Percentiles rank a stretch among this genome's conserved stretches.
Evolutionary conservation across 2,797 vertebrate species (phyloP).

Genomic region (Hypotaenidia okinawae): DNA sequence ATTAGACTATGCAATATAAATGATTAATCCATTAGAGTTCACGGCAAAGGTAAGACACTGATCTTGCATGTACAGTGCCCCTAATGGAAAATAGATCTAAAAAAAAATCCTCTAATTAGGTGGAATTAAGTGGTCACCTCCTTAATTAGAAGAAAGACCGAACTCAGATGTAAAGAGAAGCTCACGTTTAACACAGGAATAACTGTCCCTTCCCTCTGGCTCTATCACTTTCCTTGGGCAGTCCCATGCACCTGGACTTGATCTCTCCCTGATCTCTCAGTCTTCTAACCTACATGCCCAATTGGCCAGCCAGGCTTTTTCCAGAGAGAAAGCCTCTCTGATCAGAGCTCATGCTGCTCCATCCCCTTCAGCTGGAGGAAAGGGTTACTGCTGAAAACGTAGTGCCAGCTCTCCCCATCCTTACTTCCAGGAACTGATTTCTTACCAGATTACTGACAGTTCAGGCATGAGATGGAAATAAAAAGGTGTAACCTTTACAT

Average conservation of each 20-base stretch:
- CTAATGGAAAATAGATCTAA: slow-evolving; percentile 32
- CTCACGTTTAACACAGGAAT: neutral
- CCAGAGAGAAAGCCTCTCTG: neutral
- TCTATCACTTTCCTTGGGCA: neutral
- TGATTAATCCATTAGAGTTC: slow-evolving; percentile 45
- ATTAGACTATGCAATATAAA: slow-evolving; percentile 46
- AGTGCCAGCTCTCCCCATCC: neutral
- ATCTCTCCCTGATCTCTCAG: neutral
- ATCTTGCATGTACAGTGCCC: neutral
- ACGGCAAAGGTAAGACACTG: neutral
- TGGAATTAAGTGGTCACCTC: slow-evolving; percentile 43
- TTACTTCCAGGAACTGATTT: neutral
- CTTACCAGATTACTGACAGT: neutral
- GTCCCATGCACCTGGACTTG: fast-evolving
- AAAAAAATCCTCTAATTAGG: slow-evolving; percentile 20
- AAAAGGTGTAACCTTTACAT: neutral
- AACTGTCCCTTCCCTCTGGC: neutral
- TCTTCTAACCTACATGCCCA: fast-evolving
- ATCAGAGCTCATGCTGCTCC: neutral
- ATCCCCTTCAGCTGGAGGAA: neutral
- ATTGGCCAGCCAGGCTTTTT: fast-evolving
- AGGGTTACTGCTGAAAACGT: neutral
- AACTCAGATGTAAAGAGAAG: neutral
- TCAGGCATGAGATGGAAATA: neutral
- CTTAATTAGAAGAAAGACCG: neutral